phyloP scores from a whole-genome alignment of 2,797 vertebrate species.

The Simalia tracyae region DNA sequence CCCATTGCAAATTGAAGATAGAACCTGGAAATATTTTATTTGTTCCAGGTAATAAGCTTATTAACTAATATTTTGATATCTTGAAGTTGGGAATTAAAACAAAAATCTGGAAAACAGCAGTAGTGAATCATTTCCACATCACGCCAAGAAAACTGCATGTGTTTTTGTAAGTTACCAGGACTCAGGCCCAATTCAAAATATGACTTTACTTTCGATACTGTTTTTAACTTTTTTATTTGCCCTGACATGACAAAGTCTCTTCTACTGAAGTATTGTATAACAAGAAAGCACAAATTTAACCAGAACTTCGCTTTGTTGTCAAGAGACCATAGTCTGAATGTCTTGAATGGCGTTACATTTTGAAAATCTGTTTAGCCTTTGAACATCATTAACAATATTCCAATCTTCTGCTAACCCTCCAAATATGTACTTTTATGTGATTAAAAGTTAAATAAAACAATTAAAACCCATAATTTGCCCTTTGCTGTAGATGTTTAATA shows the following conservation, averaged over 20 bases:
- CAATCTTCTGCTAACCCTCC: not conserved
- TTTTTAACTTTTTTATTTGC: not conserved
- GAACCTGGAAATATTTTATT: not conserved
- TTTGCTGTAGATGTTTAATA: not conserved
- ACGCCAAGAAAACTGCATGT: not conserved
- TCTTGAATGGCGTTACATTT: not conserved
- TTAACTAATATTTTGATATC: not conserved
- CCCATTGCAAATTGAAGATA: not conserved
- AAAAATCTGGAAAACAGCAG: not conserved
- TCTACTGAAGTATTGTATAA: not conserved
- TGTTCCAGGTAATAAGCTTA: slow-evolving; percentile 21
- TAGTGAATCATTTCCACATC: not conserved
- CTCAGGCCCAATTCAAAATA: not conserved
- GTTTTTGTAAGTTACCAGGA: not conserved
- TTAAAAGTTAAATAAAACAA: not conserved
- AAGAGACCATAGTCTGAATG: not conserved
- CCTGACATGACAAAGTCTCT: not conserved
- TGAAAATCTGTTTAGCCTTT: not conserved
- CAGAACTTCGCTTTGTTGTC: not conserved
- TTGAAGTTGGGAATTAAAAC: not conserved
- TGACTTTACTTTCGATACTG: not conserved
- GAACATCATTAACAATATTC: not conserved
- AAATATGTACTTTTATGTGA: not conserved
- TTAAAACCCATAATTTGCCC: not conserved
- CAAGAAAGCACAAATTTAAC: slow-evolving; percentile 11